These are phyloP conservation scores for Syngnathoides biaculeatus DNA, from an alignment of 2,113 vertebrate genomes.

Conservation along the genomic window DNA sequence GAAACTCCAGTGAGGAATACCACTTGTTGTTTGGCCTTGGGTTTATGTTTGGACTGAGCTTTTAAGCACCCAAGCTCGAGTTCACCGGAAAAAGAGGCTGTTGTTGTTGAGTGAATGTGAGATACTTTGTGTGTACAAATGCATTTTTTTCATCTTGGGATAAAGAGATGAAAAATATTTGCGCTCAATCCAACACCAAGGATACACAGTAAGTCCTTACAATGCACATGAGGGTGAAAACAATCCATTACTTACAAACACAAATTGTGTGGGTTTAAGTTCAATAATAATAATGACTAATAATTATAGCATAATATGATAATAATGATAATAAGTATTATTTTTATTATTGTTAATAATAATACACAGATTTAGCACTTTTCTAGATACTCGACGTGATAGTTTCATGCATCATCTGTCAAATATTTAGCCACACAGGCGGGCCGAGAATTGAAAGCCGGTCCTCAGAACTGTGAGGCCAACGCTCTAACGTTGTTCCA, in stretches of 20 bases:
- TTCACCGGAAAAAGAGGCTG: constrained; percentile 6
- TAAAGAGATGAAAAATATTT: constrained; percentile 53
- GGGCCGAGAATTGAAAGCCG: too few relatives aligned
- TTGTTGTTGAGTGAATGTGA: constrained; percentile 16
- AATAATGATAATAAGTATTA: too few relatives aligned
- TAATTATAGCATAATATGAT: too few relatives aligned
- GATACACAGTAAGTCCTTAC: constrained; percentile 60
- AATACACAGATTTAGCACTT: too few relatives aligned
- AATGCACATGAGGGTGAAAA: constrained; percentile 54
- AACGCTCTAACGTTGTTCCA: too few relatives aligned
- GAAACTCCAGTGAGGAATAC: constrained; percentile 3
- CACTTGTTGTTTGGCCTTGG: constrained; percentile 44
- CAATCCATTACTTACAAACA: constrained; percentile 55
- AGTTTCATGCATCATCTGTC: too few relatives aligned
- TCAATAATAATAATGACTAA: neutral
- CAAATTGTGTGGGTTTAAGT: constrained; percentile 52
- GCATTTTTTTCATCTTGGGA: constrained; percentile 45
- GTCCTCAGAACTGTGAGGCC: too few relatives aligned
- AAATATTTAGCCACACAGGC: too few relatives aligned
- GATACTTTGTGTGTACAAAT: constrained; percentile 39
- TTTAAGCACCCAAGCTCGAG: constrained; percentile 56
- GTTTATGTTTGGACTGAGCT: constrained; percentile 56
- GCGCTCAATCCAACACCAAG: constrained; percentile 35
- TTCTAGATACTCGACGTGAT: too few relatives aligned
- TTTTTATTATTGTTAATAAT: too few relatives aligned